Conservation (phyloP, 2,888 invertebrate species). For the Muschampia plurimacula region DNA sequence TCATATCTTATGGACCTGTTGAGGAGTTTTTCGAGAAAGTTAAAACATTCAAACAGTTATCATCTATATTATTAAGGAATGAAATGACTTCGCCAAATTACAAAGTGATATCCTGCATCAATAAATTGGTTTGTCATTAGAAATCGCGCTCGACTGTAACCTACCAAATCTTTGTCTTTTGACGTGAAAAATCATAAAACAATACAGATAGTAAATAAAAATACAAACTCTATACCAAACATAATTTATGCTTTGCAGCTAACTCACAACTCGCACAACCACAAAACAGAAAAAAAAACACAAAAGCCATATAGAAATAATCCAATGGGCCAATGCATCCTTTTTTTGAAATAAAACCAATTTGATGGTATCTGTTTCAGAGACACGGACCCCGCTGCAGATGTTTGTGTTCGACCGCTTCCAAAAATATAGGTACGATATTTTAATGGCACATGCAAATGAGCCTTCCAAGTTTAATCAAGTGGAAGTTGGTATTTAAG, state of each 20-base stretch:
- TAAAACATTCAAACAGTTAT: conserved; percentile 54
- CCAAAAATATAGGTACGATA: conserved; percentile 22
- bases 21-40: conserved; percentile 62
- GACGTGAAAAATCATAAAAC: not conserved
- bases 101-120: not conserved
- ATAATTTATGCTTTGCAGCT: not conserved
- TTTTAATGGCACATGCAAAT: conserved; percentile 50
- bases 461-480: conserved; percentile 42
- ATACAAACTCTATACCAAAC: not conserved
- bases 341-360: conserved; percentile 33
- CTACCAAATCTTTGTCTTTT: not conserved
- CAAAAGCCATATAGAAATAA: conserved; percentile 14
- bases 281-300: conserved; percentile 1
- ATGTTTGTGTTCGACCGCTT: conserved; percentile 23
- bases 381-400: conserved; percentile 42
- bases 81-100: conserved; percentile 3
- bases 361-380: conserved; percentile 28
- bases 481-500: conserved; percentile 22
- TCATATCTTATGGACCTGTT: conserved; percentile 62
- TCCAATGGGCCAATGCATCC: conserved; percentile 5
- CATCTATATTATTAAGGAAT: conserved; percentile 14
- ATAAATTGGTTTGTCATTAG: not conserved
- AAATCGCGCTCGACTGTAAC: not conserved
- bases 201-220: not conserved
- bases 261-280: not conserved